Conservation (phyloP, 2,113 vertebrate species). For the Chaetodon trifascialis region DNA sequence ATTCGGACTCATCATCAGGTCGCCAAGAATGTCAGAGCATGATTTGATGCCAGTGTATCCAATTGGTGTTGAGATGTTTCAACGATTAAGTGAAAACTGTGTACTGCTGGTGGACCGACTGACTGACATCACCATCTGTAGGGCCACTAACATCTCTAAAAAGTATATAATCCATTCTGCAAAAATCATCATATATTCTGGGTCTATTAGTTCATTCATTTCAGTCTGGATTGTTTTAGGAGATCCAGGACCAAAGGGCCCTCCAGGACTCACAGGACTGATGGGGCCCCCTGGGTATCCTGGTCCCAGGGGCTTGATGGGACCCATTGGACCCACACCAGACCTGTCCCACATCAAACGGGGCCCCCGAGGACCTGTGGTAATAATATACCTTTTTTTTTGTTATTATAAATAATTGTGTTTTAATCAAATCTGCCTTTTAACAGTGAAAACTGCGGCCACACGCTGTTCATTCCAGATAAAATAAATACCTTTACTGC, state of each 20-base stretch:
- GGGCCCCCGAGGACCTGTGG: constrained; percentile 94
- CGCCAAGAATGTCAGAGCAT: too few species aligned
- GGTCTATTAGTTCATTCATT: constrained; percentile 7
- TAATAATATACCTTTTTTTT: neutral
- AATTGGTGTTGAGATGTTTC: neutral
- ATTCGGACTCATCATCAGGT: too few species aligned
- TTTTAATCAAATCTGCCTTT: neutral
- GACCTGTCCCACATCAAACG: constrained; percentile 95
- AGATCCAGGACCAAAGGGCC: constrained; percentile 90
- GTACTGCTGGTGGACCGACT: neutral
- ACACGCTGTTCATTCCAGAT: neutral
- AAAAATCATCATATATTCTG: neutral
- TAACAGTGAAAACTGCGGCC: neutral
- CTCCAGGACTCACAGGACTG: constrained; percentile 87
- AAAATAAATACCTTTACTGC: neutral
- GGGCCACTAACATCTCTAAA: neutral
- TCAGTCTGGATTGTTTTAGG: constrained; percentile 80
- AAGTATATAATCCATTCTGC: neutral
- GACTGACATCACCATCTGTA: neutral
- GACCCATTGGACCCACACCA: constrained; percentile 94
- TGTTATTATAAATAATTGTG: neutral
- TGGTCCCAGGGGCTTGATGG: constrained; percentile 95
- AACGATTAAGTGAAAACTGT: neutral
- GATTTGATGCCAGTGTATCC: too few species aligned
- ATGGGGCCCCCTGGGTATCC: constrained; percentile 89